Percentiles rank a stretch among this genome's conserved stretches.
These are phyloP conservation scores for Euwallacea similis DNA, from an alignment of 1,140 invertebrate genomes.

Conservation along the genomic window DNA sequence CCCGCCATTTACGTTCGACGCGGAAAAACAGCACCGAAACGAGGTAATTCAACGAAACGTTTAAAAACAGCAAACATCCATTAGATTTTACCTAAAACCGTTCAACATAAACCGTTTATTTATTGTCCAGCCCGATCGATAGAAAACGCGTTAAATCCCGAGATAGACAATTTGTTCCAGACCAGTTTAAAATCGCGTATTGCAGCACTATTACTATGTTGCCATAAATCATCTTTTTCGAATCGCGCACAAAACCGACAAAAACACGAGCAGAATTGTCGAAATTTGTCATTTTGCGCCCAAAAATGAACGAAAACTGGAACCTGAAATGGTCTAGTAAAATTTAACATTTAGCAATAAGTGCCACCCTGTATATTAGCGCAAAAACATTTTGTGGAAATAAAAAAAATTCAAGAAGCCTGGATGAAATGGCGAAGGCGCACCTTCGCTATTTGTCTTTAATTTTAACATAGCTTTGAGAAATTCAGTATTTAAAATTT, in stretches of 20 bases:
- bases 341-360: no score
- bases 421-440: no score
- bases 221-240: not conserved
- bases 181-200: not conserved
- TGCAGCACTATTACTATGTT: not conserved
- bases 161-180: not conserved
- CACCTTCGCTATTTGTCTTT: no score
- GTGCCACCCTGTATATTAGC: no score
- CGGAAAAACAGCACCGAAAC: not conserved
- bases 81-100: constrained; percentile 15
- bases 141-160: constrained; percentile 1
- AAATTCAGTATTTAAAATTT: no score
- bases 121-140: constrained; percentile 9
- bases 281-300: no score
- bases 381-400: no score
- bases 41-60: constrained; percentile 3
- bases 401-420: no score
- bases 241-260: not conserved
- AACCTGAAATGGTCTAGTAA: no score
- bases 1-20: not conserved
- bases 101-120: constrained; percentile 19
- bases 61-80: constrained; percentile 24
- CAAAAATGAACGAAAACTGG: no score
- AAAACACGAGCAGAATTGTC: not conserved
- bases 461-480: no score